These are phyloP conservation scores for Halocynthia roretzi DNA, from an alignment of 23 tunicate species.

Conservation along the genomic window DNA sequence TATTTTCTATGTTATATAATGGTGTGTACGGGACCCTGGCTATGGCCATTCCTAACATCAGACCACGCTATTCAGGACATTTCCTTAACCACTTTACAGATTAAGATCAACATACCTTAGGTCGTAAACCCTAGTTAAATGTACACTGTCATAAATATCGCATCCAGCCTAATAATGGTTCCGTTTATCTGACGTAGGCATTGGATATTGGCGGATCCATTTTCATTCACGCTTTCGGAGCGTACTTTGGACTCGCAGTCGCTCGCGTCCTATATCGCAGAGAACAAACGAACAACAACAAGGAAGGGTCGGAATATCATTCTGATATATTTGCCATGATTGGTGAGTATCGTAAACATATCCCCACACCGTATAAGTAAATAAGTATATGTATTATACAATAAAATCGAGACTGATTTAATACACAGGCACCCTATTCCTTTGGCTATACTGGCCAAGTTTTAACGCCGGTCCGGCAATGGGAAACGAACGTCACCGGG, in stretches of 20 bases:
- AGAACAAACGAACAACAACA: slow-evolving; percentile 15
- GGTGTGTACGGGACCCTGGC: too few species aligned
- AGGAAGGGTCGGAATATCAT: slow-evolving; percentile 30
- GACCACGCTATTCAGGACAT: not conserved
- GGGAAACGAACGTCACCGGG: slow-evolving; percentile 79
- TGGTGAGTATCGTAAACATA: slow-evolving; percentile 6
- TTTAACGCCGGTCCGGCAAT: slow-evolving; percentile 83
- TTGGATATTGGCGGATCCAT: slow-evolving; percentile 31
- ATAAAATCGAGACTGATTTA: not conserved
- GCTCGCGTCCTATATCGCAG: slow-evolving; percentile 27
- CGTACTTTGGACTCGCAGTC: slow-evolving; percentile 41
- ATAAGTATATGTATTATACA: not conserved
- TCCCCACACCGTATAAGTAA: not conserved
- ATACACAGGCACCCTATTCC: slow-evolving; percentile 61
- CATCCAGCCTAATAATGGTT: not conserved
- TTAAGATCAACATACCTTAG: too few species aligned
- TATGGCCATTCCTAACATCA: not conserved
- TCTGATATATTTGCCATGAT: slow-evolving; percentile 36
- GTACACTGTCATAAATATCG: too few species aligned
- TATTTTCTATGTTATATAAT: too few species aligned
- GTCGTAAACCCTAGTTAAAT: too few species aligned
- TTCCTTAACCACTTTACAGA: too few species aligned
- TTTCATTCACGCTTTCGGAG: slow-evolving; percentile 43
- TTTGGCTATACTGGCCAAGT: slow-evolving; percentile 96
- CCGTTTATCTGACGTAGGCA: not conserved